Evolutionary conservation across 2,888 invertebrate species (phyloP).

Genomic region (Resseliella maxima): DNA sequence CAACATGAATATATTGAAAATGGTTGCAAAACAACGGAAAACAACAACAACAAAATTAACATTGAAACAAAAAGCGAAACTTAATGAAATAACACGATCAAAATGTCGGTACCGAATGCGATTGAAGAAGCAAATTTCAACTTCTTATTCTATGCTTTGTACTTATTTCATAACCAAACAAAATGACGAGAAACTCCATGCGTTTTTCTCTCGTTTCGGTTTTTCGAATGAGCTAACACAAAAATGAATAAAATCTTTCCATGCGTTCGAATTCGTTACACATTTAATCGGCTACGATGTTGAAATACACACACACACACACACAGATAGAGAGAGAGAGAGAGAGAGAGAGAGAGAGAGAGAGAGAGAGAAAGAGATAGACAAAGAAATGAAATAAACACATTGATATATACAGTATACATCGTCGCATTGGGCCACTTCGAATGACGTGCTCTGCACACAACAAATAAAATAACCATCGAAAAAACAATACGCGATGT

Average conservation of each 20-base stretch:
- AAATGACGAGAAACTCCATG: neutral
- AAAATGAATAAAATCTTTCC: conserved; percentile 2
- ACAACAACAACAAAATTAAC: neutral
- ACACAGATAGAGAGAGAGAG: neutral
- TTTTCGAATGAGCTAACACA: neutral
- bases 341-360: too few species aligned
- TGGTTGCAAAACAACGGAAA: neutral
- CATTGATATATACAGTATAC: neutral
- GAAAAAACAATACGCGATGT: neutral
- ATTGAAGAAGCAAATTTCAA: neutral
- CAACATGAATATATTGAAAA: conserved; percentile 18
- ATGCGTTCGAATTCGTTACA: conserved; percentile 25
- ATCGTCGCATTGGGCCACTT: neutral
- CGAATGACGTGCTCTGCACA: conserved; percentile 13
- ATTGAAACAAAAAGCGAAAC: neutral
- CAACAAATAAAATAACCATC: neutral
- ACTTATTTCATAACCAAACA: neutral
- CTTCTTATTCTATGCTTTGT: neutral
- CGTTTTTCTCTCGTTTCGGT: neutral
- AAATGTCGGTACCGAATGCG: neutral
- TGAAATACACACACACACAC: too few species aligned
- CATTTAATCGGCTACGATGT: conserved; percentile 7
- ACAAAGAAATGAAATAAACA: neutral
- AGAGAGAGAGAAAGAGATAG: too few species aligned
- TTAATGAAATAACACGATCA: conserved; percentile 5